Percentiles rank a stretch among this genome's conserved stretches.
Evolutionary conservation across 2,797 vertebrate species (phyloP).

Genomic region (Periophthalmus magnuspinnatus): DNA sequence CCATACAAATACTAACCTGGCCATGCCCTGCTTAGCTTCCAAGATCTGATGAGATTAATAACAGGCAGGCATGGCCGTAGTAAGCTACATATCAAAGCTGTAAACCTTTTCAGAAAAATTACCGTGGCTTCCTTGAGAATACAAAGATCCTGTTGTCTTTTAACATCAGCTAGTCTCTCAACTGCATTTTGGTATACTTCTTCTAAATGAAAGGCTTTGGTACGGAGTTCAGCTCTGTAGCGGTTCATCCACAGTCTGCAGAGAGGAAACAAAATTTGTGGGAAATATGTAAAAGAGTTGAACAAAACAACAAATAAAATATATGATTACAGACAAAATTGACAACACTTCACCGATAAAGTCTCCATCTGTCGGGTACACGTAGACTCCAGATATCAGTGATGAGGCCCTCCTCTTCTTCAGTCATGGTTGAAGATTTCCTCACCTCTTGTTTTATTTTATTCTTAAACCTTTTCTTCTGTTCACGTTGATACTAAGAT

Average conservation of each 20-base stretch:
- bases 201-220: slow-evolving; percentile 66
- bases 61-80: too few species aligned
- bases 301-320: not conserved
- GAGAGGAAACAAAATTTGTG: slow-evolving; percentile 14
- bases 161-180: slow-evolving; percentile 83
- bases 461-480: slow-evolving; percentile 82
- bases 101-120: slow-evolving; percentile 9
- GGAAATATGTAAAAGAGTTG: not conserved
- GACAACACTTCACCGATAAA: slow-evolving; percentile 83
- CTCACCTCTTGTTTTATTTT: slow-evolving; percentile 75
- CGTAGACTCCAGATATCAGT: slow-evolving; percentile 83
- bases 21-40: too few species aligned
- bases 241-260: slow-evolving; percentile 85
- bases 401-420: slow-evolving; percentile 69
- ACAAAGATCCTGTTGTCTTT: slow-evolving; percentile 78
- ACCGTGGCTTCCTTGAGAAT: slow-evolving; percentile 79
- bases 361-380: slow-evolving; percentile 82
- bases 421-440: slow-evolving; percentile 78
- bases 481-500: slow-evolving; percentile 72
- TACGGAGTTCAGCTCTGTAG: slow-evolving; percentile 78
- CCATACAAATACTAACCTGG: too few species aligned
- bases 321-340: not conserved
- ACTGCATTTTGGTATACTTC: slow-evolving; percentile 79
- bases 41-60: too few species aligned
- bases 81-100: too few species aligned